These are phyloP conservation scores for Agriopis leucophaearia DNA, from an alignment of 2,888 invertebrate genomes.

Conservation along the genomic window DNA sequence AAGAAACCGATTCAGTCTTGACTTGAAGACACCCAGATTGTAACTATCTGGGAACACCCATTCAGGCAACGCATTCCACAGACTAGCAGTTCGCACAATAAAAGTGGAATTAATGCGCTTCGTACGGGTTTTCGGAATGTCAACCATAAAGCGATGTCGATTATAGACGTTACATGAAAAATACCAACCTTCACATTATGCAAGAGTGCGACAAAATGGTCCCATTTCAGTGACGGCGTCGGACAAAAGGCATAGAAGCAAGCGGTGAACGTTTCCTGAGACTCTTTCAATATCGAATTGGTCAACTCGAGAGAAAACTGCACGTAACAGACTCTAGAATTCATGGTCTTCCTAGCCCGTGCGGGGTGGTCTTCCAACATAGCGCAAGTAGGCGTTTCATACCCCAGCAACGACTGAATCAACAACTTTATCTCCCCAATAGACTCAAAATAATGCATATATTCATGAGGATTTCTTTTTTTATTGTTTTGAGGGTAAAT, in stretches of 20 bases:
- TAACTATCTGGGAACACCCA: no score
- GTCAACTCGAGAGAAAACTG: conserved; percentile 87
- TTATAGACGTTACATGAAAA: no score
- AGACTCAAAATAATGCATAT: conserved; percentile 93
- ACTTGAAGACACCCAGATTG: no score
- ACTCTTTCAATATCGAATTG: conserved; percentile 93
- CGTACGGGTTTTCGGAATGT: no score
- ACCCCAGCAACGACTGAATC: conserved; percentile 93
- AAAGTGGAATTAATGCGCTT: no score
- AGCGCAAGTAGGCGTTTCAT: conserved; percentile 80
- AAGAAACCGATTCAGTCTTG: no score
- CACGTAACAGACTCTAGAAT: conserved; percentile 71
- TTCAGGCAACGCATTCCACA: no score
- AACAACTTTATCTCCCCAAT: conserved; percentile 94
- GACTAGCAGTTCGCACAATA: no score
- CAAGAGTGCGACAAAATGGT: conserved; percentile 94
- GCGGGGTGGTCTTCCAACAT: conserved; percentile 63
- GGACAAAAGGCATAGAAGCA: conserved; percentile 99
- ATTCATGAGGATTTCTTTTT: conserved; percentile 86
- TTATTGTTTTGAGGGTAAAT: conserved; percentile 93
- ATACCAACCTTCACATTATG: conserved; percentile 87
- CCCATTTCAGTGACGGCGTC: conserved; percentile 97
- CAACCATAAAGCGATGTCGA: no score
- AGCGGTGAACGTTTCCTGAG: conserved; percentile 95
- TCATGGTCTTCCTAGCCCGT: conserved; percentile 74